Base-by-base conservation (phyloP, 2,888 invertebrate genomes). In the Oscheius sp. region DNA sequence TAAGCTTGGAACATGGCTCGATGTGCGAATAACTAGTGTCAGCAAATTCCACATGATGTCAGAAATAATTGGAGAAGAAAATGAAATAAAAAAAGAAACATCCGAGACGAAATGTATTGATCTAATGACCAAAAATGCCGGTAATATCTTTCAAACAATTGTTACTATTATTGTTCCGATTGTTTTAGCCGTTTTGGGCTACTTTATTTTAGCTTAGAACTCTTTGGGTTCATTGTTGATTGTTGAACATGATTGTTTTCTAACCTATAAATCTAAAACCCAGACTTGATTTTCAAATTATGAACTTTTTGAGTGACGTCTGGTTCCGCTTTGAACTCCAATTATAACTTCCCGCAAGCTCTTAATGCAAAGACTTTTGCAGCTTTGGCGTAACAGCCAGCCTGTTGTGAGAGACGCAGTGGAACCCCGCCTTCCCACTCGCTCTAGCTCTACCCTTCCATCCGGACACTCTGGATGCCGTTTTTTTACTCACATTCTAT, bases 11-110 rank as follows among this genome's bases (percentile, higher is more conserved):
- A 68, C 74, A 52, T 76, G 83, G 75, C 73, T 71, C 12, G 64
- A 72, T 42, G 84, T 85, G 2, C 70, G 75, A 6, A 73, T 85
- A 45, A 81, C 76, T 37, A 53, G 17, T 3, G 76, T 80, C 31
- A 76, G 83, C 57, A 85, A 85, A 64, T 85, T 85, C 75, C 78
- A 82, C 72, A 86, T 85, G 85, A 78, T 76, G 72, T 69, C 73
- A 1, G 72, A 66, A 45, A 25, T 70, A 1, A 53, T 69, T 8
- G 61, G 25, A 12, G 42, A 53, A 17, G 55, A 33, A 33, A 23
- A 53, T 15, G 29, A 58, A 25, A 8, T 15, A 17, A n/a, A 3
- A 48, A 29, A 17, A 20, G 37, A n/a, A 4, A 39, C 37, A 37
- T 37, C 37, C 37, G 37, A 6, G 33, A 5, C 29, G 27, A 48